These are phyloP conservation scores for Bellardia bayeri DNA, from an alignment of 2,888 invertebrate species.

Conservation along the genomic window DNA sequence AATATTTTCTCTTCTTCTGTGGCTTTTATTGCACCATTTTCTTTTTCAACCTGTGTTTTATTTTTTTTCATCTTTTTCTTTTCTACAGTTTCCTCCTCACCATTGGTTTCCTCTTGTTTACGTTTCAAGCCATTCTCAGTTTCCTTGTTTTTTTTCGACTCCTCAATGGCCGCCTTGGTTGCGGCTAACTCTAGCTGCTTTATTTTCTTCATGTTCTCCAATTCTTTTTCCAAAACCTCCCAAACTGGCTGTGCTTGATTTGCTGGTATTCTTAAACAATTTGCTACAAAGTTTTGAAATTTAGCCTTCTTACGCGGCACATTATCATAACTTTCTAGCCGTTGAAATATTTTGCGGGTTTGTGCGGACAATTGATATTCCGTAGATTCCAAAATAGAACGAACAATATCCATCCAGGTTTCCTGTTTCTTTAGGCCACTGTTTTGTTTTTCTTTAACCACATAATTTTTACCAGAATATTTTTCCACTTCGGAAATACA, in stretches of 20 bases:
- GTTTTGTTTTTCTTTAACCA: slow-evolving; percentile 88
- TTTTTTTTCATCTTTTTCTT: slow-evolving; percentile 63
- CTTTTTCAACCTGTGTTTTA: slow-evolving; percentile 53
- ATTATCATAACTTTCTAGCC: slow-evolving; percentile 89
- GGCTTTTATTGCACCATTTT: not conserved
- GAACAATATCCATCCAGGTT: slow-evolving; percentile 87
- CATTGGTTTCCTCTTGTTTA: slow-evolving; percentile 62
- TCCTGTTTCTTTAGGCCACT: slow-evolving; percentile 95
- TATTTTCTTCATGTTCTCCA: slow-evolving; percentile 83
- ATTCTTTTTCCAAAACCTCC: slow-evolving; percentile 86
- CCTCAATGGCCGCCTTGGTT: slow-evolving; percentile 72
- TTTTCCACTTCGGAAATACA: slow-evolving; percentile 94
- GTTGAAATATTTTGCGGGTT: slow-evolving; percentile 87
- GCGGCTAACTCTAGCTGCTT: slow-evolving; percentile 76
- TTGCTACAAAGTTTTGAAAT: slow-evolving; percentile 91
- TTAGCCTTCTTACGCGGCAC: slow-evolving; percentile 94
- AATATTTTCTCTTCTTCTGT: slow-evolving; percentile 74
- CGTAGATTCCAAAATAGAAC: slow-evolving; percentile 79
- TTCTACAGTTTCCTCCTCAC: not conserved
- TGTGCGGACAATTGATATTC: slow-evolving; percentile 83
- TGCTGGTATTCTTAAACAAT: slow-evolving; percentile 86
- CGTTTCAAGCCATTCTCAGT: slow-evolving; percentile 84
- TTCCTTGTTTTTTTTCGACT: slow-evolving; percentile 51
- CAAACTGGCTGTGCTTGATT: slow-evolving; percentile 89
- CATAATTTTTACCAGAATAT: slow-evolving; percentile 93